Conservation (phyloP, 2,113 vertebrate genomes). For the Myodes glareolus region DNA sequence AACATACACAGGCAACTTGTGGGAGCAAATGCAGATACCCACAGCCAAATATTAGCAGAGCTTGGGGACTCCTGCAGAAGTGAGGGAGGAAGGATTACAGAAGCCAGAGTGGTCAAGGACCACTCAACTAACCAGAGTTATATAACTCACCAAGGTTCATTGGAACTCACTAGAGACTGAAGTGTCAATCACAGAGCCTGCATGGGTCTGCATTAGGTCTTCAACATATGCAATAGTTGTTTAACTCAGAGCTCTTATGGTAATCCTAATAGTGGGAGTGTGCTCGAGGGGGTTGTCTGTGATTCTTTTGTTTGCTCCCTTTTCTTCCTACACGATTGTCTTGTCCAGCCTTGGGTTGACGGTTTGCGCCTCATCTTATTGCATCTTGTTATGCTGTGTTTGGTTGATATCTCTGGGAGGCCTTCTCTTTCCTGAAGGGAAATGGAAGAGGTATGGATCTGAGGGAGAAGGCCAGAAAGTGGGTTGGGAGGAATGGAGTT, state of each 20-base stretch:
- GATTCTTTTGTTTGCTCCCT: neutral
- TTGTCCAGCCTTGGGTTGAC: neutral
- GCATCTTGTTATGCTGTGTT: neutral
- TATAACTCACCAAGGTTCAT: neutral
- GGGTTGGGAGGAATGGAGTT: neutral
- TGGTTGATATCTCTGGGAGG: neutral
- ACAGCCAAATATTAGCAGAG: too few relatives aligned
- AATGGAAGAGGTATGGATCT: neutral
- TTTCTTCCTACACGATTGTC: neutral
- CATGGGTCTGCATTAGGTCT: neutral
- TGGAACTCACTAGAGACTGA: neutral
- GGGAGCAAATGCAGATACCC: too few relatives aligned
- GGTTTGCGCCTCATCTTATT: neutral
- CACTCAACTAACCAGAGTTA: neutral
- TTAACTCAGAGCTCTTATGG: neutral
- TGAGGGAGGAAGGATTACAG: too few relatives aligned
- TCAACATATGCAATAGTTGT: neutral
- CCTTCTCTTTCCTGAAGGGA: neutral
- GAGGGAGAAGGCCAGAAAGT: neutral
- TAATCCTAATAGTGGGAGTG: neutral
- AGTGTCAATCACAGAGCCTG: neutral
- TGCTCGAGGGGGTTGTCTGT: neutral
- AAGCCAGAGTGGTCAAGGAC: too few relatives aligned
- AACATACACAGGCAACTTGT: too few relatives aligned
- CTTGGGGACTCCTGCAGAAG: too few relatives aligned